A percentile compares a stretch with the other conserved stretches of the same genome.
phyloP scores from a whole-genome alignment of 2,113 vertebrate species.

The Microtus oregoni region DNA sequence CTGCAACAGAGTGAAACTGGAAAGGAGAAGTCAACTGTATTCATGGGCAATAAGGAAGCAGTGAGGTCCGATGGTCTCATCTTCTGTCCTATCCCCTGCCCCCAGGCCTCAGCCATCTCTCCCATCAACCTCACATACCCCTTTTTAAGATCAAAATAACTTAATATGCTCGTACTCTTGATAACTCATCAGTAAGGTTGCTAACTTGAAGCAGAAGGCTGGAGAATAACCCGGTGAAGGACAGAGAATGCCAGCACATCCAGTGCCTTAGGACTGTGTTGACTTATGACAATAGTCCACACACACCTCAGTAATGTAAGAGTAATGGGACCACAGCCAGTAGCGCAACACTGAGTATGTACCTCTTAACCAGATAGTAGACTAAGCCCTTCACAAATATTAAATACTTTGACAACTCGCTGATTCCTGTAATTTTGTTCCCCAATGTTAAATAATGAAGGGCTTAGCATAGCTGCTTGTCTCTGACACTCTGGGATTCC shows the following conservation, averaged over 20 bases:
- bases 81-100: background rate
- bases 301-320: background rate
- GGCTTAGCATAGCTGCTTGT: background rate
- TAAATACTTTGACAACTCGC: background rate
- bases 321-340: background rate
- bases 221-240: background rate
- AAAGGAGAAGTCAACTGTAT: constrained; percentile 69
- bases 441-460: constrained; percentile 12
- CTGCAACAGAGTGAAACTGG: background rate
- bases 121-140: background rate
- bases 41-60: constrained; percentile 11
- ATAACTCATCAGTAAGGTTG: background rate
- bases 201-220: background rate
- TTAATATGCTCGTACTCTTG: background rate
- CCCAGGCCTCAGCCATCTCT: background rate
- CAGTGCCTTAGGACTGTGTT: background rate
- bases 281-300: background rate
- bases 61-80: background rate
- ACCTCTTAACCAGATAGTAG: background rate
- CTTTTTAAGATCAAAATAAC: constrained; percentile 30
- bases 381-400: background rate
- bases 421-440: constrained; percentile 3
- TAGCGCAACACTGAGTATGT: background rate
- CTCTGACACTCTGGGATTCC: background rate
- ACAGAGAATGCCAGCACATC: background rate